Evolutionary conservation across 2,113 vertebrate species (phyloP).

Genomic region (Pangasianodon hypophthalmus): DNA sequence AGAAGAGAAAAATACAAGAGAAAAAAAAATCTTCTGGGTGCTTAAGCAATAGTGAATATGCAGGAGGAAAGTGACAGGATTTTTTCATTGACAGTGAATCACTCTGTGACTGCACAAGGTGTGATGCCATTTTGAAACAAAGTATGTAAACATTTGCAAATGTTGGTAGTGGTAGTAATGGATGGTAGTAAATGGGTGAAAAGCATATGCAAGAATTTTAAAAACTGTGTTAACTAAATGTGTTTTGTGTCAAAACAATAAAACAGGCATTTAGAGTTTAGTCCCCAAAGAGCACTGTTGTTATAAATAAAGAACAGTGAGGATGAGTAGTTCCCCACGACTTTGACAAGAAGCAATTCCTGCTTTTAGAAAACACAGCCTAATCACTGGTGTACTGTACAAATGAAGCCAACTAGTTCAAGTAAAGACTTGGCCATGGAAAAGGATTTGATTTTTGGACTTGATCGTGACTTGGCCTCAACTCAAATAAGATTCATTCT

Average conservation of each 20-base stretch:
- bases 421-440: neutral
- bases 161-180: too few relatives aligned
- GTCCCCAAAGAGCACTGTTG: neutral
- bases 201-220: neutral
- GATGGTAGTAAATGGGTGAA: neutral
- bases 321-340: neutral
- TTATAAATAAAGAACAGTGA: neutral
- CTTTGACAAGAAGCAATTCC: neutral
- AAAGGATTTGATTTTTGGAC: neutral
- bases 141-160: neutral
- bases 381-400: neutral
- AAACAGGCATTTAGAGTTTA: neutral
- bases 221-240: neutral
- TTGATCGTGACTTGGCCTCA: neutral
- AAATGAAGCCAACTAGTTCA: neutral
- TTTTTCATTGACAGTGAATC: neutral
- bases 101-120: neutral
- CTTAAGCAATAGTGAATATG: neutral
- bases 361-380: neutral
- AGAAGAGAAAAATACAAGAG: neutral
- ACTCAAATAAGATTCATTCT: neutral
- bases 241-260: neutral
- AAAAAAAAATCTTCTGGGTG: neutral
- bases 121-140: too few relatives aligned
- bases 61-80: neutral